Evolutionary conservation across 2,888 invertebrate species (phyloP), one percentile per base, ranked within the genome.

Genomic region (Theristus sp.): DNA sequence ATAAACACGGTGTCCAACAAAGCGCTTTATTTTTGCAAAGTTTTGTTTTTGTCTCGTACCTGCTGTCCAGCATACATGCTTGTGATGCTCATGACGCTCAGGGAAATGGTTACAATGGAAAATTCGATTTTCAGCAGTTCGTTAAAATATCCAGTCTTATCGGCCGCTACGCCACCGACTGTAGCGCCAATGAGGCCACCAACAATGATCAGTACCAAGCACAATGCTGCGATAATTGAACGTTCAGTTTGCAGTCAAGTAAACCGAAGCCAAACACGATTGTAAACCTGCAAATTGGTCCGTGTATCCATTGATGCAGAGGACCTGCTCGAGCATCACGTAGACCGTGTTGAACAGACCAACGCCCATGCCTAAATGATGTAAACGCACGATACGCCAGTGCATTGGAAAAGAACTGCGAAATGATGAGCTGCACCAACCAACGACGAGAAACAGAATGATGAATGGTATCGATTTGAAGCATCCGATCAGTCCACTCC

Each of bases 281-380:
- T n/a, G n/a, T n/a, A n/a, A n/a, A n/a, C 56, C 56, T 17, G 22
- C 31, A n/a, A 56, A 56, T n/a, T 29, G 2, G 24, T 56, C 30
- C 2, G 10, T 30, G 30, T 56, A 56, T 10, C 30, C 56, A n/a
- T 27, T 6, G 2, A 30, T 20, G n/a, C 56, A 56, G 2, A 56
- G 24, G 10, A 56, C 2, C 30, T 56, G 56, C 24, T 56, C 30
- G 13, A 56, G 10, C 30, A 30, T 28, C 22, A 30, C 30, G 30
- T 29, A 56, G 26, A 56, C 10, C 29, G 56, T 30, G 56, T 56
- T 56, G 56, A 56, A 56, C 30, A 56, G 22, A 24, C 56, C 56
- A 2, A 56, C 30, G 30, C 56, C 56, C 3, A 3, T n/a, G 30
- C 56, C 56, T 27, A 26, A 26, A 49, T 17, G 3, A 49, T 49